Conservation (phyloP, 2,113 vertebrate genomes). For the Steatornis caripensis region DNA sequence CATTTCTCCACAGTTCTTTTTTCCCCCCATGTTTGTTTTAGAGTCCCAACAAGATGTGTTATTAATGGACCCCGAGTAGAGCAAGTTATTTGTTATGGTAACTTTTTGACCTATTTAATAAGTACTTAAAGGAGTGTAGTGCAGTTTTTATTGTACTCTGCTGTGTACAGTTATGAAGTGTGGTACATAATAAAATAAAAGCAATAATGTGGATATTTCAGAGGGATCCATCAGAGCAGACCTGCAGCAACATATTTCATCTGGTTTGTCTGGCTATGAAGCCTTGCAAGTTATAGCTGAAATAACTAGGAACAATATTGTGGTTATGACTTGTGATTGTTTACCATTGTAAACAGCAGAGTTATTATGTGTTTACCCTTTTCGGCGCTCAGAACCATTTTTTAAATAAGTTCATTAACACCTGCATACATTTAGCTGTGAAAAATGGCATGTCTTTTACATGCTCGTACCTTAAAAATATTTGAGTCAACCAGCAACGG, state of each 20-base stretch:
- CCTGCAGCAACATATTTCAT: conserved; percentile 81
- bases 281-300: conserved; percentile 85
- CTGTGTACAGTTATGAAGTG: conserved; percentile 80
- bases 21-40: conserved; percentile 28
- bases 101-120: conserved; percentile 80
- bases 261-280: conserved; percentile 73
- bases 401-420: conserved; percentile 63
- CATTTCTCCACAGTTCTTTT: neutral
- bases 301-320: conserved; percentile 89
- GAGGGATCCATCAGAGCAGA: conserved; percentile 82
- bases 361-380: conserved; percentile 64
- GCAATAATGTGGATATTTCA: conserved; percentile 91
- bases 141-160: conserved; percentile 74
- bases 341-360: conserved; percentile 67
- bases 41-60: conserved; percentile 72
- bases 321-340: conserved; percentile 88
- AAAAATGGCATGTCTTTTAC: conserved; percentile 45
- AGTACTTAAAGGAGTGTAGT: conserved; percentile 67
- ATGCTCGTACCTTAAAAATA: conserved; percentile 23
- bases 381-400: conserved; percentile 42
- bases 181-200: conserved; percentile 90
- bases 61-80: conserved; percentile 69
- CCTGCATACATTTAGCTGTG: conserved; percentile 28
- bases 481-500: neutral
- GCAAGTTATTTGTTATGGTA: conserved; percentile 75